phyloP scores from a whole-genome alignment of 2,797 vertebrate species.

The Coreius guichenoti region DNA sequence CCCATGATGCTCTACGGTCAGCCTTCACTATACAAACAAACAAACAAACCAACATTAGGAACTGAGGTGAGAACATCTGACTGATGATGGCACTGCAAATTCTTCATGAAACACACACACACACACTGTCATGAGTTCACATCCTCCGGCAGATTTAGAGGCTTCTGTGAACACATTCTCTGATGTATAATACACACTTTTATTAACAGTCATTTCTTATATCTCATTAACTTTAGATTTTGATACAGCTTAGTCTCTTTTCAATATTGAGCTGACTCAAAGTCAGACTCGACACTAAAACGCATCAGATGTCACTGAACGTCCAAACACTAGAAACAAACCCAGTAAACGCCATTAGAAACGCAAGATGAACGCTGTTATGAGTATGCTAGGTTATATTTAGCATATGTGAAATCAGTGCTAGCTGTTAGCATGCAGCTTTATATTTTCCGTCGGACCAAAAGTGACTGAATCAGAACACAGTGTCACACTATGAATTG shows the following conservation, averaged over 20 bases:
- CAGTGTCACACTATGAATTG: too few species aligned
- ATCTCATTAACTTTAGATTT: background rate
- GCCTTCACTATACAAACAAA: background rate
- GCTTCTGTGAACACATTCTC: background rate
- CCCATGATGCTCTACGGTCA: slow-evolving; percentile 79
- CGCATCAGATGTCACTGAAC: background rate
- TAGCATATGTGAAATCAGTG: too few species aligned
- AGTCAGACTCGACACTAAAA: background rate
- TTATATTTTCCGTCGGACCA: background rate
- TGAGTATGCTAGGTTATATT: background rate
- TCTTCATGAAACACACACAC: background rate
- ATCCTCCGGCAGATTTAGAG: background rate
- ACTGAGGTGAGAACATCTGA: background rate
- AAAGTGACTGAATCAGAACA: background rate
- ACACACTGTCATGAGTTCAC: background rate
- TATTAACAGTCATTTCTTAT: background rate
- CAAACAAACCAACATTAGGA: background rate
- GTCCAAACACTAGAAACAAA: background rate
- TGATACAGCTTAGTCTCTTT: background rate
- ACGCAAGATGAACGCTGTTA: background rate
- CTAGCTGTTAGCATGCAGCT: slow-evolving; percentile 25
- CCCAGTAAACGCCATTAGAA: background rate
- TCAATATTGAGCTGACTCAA: background rate
- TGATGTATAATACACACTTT: too few species aligned
- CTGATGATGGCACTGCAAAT: background rate